Evolutionary conservation across 2,113 vertebrate genomes (phyloP).

Genomic region (Rhea americana): DNA sequence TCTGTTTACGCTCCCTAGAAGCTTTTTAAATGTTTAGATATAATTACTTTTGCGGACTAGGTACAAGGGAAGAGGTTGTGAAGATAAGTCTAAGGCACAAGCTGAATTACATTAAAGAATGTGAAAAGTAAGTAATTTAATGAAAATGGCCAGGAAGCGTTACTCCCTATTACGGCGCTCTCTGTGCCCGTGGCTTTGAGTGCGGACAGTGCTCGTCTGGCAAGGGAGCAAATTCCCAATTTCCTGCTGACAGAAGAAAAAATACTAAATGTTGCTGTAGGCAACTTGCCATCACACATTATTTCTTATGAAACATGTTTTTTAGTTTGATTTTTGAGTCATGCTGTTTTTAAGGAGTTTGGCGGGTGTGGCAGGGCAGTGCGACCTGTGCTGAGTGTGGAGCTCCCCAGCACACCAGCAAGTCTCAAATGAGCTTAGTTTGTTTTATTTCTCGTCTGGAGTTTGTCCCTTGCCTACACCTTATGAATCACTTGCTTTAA

Average conservation of each 20-base stretch:
- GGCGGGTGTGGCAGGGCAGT: neutral
- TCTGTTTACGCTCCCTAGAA: neutral
- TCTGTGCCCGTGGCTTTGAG: neutral
- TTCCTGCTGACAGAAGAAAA: conserved; percentile 57
- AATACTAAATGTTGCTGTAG: conserved; percentile 38
- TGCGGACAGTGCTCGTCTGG: conserved; percentile 31
- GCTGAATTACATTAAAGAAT: neutral
- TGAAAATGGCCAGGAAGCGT: neutral
- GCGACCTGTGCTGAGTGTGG: neutral
- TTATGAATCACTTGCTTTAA: neutral
- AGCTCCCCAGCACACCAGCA: neutral
- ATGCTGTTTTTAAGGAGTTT: neutral
- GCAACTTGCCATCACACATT: conserved; percentile 31
- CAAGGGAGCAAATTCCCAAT: conserved; percentile 32
- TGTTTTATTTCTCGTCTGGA: neutral
- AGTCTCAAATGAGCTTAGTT: neutral
- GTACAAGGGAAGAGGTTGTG: neutral
- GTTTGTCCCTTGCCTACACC: neutral
- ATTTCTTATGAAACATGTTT: conserved; percentile 65
- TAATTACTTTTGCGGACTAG: conserved; percentile 26
- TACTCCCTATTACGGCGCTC: neutral
- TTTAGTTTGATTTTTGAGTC: conserved; percentile 43
- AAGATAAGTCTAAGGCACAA: neutral
- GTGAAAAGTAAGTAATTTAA: conserved; percentile 9
- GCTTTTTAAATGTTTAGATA: conserved; percentile 1